Evolutionary conservation across 2,113 vertebrate species (phyloP).

Genomic region (Cephalophus harveyi): DNA sequence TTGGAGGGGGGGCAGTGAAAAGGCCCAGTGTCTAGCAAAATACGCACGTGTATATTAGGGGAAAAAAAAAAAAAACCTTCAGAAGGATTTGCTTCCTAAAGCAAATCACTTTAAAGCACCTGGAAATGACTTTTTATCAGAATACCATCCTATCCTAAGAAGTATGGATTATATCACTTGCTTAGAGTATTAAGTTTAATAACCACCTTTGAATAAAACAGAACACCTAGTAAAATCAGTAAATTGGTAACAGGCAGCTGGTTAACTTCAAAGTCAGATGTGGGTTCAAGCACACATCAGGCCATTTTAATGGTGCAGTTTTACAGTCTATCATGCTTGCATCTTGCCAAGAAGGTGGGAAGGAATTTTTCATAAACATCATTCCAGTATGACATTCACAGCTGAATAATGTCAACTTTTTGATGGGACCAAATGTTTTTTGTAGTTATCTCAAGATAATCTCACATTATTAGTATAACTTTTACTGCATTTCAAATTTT

Average conservation of each 20-base stretch:
- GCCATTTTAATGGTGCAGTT: conserved; percentile 13
- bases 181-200: conserved; percentile 44
- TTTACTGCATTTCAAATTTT: conserved; percentile 15
- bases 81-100: conserved; percentile 12
- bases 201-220: conserved; percentile 1
- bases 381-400: not conserved
- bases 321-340: conserved; percentile 42
- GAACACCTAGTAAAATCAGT: conserved; percentile 51
- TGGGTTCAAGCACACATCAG: conserved; percentile 12
- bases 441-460: not conserved
- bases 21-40: not conserved
- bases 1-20: not conserved
- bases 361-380: conserved; percentile 47
- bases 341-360: conserved; percentile 37
- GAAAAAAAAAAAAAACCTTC: not conserved
- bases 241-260: conserved; percentile 42
- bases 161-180: not conserved
- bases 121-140: not conserved
- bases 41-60: not conserved
- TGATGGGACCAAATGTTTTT: not conserved
- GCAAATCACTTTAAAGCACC: not conserved
- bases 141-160: not conserved
- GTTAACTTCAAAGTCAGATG: conserved; percentile 57
- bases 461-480: not conserved
- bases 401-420: not conserved